Base-by-base conservation (phyloP, 2,888 invertebrate genomes). In the Latheticus oryzae region DNA sequence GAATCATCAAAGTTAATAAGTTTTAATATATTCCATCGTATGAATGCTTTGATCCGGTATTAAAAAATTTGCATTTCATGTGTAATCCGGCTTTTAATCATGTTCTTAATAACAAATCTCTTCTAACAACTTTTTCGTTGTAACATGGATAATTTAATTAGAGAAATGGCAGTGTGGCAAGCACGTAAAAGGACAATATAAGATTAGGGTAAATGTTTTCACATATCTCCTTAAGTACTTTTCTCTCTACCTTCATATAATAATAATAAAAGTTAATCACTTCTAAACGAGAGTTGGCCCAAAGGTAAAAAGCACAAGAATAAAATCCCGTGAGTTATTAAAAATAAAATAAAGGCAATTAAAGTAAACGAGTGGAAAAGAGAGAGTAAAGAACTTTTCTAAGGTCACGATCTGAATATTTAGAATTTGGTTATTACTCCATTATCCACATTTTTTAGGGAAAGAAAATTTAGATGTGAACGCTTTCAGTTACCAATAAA, bases 401-500 rank as follows among this genome's bases (percentile, higher is more conserved):
- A 28, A 42, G 8, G 26, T 16, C 16, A 7, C 32, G 45, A 30
- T 30, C 21, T 16, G 32, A 45, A 32, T 45, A 28, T 17, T 28
- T 26, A 17, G 28, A 21, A 42, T 42, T 40, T 13, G 40, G 33
- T 52, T 52, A 24, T 52, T 32, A 42, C 13, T 19, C 51, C 17
- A 40, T 51, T 51, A 51, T 52, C 42, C 52, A 24, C 28, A 43
- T 30, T 17, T 19, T 53, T 53, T 35, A 4, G 19, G 9, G 23
- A n/a, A n/a, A 19, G 37, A 50, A 50, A 50, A 38, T 42, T 52
- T 52, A 42, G 53, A 30, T 45, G 21, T 45, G 45, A 30, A 19
- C 30, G 21, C 16, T 47, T 37, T 45, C n/a, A 38, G 45, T 54
- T 54, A 19, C 37, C 33, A 23, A 54, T 54, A 54, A 54, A 54